phyloP scores from a whole-genome alignment of 2,113 vertebrate genomes.

The Vulpes ferrilata region DNA sequence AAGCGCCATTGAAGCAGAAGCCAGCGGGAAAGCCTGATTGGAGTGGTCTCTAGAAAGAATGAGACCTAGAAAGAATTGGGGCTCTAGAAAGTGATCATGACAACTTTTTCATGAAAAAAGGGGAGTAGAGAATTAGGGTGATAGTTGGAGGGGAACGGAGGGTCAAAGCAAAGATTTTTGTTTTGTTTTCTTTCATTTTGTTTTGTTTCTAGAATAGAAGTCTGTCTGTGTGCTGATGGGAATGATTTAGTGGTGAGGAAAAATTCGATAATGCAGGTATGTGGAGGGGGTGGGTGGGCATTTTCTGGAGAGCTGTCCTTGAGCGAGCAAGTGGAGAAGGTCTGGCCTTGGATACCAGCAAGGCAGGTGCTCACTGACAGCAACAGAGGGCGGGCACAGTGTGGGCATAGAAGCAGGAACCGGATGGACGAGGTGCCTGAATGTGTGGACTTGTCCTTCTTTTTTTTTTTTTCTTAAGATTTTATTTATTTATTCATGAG shows the following conservation, averaged over 20 bases:
- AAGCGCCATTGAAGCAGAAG: neutral
- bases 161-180: neutral
- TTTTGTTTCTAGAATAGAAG: neutral
- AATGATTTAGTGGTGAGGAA: neutral
- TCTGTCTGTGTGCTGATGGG: neutral
- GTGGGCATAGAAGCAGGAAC: neutral
- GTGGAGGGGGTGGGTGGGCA: neutral
- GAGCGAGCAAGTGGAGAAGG: neutral
- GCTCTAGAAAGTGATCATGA: neutral
- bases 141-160: neutral
- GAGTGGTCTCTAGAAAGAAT: neutral
- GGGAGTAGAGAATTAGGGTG: neutral
- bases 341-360: neutral
- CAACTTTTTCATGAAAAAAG: neutral
- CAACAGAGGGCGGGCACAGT: neutral
- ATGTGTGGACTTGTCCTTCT: fast-evolving
- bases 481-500: too few relatives aligned
- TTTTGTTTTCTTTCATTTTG: neutral
- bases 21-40: neutral
- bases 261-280: too few relatives aligned
- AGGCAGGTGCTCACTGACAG: neutral
- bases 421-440: neutral
- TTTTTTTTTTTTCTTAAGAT: too few relatives aligned
- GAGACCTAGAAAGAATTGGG: neutral
- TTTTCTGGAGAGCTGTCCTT: constrained; percentile 5